Evolutionary conservation across 2,113 vertebrate genomes (phyloP).

Genomic region (Scartelaos histophorus): DNA sequence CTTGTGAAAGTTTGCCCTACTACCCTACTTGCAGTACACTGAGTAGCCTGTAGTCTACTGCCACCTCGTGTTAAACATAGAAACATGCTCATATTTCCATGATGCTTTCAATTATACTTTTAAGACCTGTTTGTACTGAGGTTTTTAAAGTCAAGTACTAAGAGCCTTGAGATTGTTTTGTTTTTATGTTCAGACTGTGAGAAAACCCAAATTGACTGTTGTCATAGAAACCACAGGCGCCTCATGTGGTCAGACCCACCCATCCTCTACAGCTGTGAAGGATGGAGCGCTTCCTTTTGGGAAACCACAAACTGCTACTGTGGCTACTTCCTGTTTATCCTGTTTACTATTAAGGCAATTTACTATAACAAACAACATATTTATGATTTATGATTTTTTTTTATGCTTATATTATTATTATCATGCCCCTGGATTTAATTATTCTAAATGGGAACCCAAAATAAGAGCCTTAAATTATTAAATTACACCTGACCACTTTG

Average conservation of each 20-base stretch:
- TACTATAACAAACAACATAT: too few species aligned
- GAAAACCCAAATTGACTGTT: slow-evolving; percentile 28
- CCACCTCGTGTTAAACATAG: not conserved
- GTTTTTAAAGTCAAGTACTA: not conserved
- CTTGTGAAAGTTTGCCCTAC: not conserved
- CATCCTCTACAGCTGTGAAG: slow-evolving; percentile 34
- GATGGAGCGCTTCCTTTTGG: slow-evolving; percentile 51
- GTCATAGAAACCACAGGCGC: slow-evolving; percentile 3
- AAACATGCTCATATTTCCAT: not conserved
- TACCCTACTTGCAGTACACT: not conserved
- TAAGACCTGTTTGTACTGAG: too few species aligned
- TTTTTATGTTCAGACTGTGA: slow-evolving; percentile 1
- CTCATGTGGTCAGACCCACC: slow-evolving; percentile 48
- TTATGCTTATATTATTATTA: too few species aligned
- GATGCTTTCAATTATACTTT: not conserved
- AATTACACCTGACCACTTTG: too few species aligned
- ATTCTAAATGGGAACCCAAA: too few species aligned
- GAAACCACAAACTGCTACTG: not conserved
- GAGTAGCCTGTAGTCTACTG: not conserved
- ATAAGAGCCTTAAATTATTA: too few species aligned
- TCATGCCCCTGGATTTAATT: too few species aligned
- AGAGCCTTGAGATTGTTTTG: not conserved
- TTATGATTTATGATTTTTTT: too few species aligned
- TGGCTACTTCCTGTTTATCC: not conserved
- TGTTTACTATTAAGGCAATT: too few species aligned